Base-by-base conservation (phyloP, 2,113 vertebrate genomes). In the human region DNA sequence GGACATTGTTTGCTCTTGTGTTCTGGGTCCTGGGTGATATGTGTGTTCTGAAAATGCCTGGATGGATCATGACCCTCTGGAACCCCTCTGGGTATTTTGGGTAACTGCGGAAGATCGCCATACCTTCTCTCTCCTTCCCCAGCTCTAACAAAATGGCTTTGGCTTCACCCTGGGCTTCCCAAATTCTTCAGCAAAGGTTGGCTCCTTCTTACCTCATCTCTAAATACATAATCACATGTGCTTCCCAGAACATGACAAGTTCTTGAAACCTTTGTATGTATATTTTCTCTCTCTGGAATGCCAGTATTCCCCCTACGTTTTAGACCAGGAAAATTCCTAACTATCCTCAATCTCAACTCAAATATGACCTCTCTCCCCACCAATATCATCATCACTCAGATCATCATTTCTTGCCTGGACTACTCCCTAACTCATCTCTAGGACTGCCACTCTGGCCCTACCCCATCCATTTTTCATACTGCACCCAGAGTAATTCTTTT, bases 161-260 rank as follows among this genome's bases (percentile, higher is more conserved):
- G 80, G 59, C 43, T 38, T 89, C 30, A 61, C 4, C 12, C 79
- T 78, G 57, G 73, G 64, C n/a, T 95, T 88, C 35, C 23, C 90
- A 90, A 38, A 1, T 40, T 94, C 85, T 93, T 94, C 43, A 86
- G 76, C 45, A 91, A 94, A 96, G 81, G 35, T 93, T 88, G 82
- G 38, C 5, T 81, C 66, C 45, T 91, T 25, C 50, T 43, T 76
- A 35, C 16, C 40, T 92, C 59, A 75, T 92, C 40, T 94, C 48
- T 55, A 95, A 89, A 75, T 50, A 80, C 7, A 83, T 80, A 85
- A 82, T 45, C 59, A 52, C 75, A 66, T 32, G 48, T 79, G 12
- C 79, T 90, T 95, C 45, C 90, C 70, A 96, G 88, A 87, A 86
- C 30, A 86, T 30, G 68, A 27, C 83, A 72, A 79, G 30, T 59